Percentiles rank a stretch among this genome's conserved stretches.
These are phyloP conservation scores for Rostratula benghalensis DNA, from an alignment of 2,113 vertebrate species.

Conservation along the genomic window DNA sequence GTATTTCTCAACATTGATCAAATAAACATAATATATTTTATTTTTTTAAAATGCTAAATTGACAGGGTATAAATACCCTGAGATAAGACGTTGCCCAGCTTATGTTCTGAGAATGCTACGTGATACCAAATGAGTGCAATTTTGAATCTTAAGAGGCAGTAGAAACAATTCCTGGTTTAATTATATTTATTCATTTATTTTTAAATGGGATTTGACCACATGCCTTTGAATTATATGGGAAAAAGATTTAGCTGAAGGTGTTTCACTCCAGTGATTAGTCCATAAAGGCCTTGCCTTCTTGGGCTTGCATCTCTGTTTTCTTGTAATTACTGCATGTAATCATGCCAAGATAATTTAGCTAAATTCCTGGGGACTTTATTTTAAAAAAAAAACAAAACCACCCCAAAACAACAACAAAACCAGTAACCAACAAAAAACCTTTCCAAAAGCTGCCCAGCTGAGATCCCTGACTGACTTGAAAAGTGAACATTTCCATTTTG, in stretches of 20 bases:
- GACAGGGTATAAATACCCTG: neutral
- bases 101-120: neutral
- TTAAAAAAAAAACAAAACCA: neutral
- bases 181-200: neutral
- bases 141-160: neutral
- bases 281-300: neutral
- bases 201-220: neutral
- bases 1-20: neutral
- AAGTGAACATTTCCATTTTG: neutral
- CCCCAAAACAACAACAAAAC: neutral
- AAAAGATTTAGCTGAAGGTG: neutral
- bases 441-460: neutral
- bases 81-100: neutral
- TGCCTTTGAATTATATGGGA: neutral
- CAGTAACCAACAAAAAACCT: neutral
- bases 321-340: conserved; percentile 6
- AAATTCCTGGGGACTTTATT: neutral
- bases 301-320: neutral
- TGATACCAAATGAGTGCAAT: neutral
- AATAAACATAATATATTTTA: neutral
- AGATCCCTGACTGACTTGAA: neutral
- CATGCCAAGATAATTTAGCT: neutral
- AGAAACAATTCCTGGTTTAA: neutral
- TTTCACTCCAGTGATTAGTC: neutral
- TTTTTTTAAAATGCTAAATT: neutral